Percentiles rank a stretch among this genome's conserved stretches.
Evolutionary conservation across 2,113 vertebrate species (phyloP).

Genomic region (Balaeniceps rex): DNA sequence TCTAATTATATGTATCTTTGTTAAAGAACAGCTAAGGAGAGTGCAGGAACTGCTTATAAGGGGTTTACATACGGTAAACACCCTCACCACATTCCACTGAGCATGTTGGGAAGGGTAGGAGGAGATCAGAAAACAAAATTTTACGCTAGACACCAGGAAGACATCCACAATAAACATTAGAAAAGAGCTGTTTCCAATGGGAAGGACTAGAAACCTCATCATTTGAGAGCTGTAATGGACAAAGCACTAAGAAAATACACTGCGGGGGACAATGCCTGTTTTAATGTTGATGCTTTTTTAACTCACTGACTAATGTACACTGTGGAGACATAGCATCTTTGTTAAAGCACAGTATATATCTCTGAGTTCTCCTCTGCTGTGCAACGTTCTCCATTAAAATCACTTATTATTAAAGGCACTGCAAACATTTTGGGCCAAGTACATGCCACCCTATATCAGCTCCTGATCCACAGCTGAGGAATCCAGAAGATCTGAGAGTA

Average conservation of each 20-base stretch:
- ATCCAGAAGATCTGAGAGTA: neutral
- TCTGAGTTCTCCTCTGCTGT: neutral
- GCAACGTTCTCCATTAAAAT: neutral
- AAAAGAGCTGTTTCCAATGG: neutral
- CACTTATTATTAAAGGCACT: neutral
- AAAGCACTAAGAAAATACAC: constrained; percentile 52
- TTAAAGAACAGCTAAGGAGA: constrained; percentile 21
- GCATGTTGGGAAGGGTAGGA: neutral
- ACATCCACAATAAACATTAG: neutral
- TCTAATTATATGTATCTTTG: constrained; percentile 44
- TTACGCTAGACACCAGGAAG: neutral
- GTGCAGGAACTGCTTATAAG: neutral
- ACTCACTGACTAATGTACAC: constrained; percentile 40
- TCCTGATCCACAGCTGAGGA: neutral
- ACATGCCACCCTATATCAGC: neutral
- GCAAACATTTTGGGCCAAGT: neutral
- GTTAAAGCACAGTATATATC: neutral
- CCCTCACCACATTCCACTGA: neutral
- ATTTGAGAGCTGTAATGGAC: constrained; percentile 25
- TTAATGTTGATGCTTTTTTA: constrained; percentile 56
- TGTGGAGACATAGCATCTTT: constrained; percentile 20
- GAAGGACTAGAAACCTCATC: constrained; percentile 12
- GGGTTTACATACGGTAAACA: neutral
- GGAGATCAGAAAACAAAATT: neutral
- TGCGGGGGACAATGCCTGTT: constrained; percentile 47